Evolutionary conservation across 2,113 vertebrate species (phyloP), one percentile per base, ranked within the genome.

Genomic region (Nerophis ophidion): DNA sequence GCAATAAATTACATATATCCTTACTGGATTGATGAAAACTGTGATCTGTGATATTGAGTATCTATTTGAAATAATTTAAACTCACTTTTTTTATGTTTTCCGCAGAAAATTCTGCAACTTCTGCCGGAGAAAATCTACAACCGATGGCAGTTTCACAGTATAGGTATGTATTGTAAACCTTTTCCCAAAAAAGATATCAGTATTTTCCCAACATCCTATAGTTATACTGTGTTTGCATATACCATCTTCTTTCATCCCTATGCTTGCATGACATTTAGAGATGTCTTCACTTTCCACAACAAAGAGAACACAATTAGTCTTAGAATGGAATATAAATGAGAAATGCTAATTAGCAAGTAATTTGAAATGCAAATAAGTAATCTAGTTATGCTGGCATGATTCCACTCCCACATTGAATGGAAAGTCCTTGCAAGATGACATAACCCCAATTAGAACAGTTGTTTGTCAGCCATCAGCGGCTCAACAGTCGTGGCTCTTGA

Each of bases 141-240:
- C 83, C 91, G 94, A 81, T 99, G 97, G 97, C 97, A 99, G 91
- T 99, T 97, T 84, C 97, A 95, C 91, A 98, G 97, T 87, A 98
- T 98, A 93, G 97, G 96, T 98, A 95, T 90, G 93, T 72, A 57
- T 48, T 49, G 26, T 8, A 33, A 33, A 6, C 7, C 26, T 1
- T 35, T n/a, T 49, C 5, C 35, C 51, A 53, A 53, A 53, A 38
- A 4, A 54, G n/a, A 15, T 54, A 15, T 54, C 4, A 38, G 9
- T 36, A n/a, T 54, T n/a, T 54, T 11, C 34, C 38, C 2, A 38
- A 6, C 2, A 0, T 8, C 7, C 1, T 13, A 53, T 15, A 5
- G 14, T 8, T 36, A 34, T n/a, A 11, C 4, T n/a, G n/a, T 13
- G 51, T 66, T 34, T 45, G 6, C 44, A 7, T 58, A 26, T 26